These are phyloP conservation scores for Saguinus imperator DNA, from an alignment of 2,113 vertebrate species.

Conservation along the genomic window DNA sequence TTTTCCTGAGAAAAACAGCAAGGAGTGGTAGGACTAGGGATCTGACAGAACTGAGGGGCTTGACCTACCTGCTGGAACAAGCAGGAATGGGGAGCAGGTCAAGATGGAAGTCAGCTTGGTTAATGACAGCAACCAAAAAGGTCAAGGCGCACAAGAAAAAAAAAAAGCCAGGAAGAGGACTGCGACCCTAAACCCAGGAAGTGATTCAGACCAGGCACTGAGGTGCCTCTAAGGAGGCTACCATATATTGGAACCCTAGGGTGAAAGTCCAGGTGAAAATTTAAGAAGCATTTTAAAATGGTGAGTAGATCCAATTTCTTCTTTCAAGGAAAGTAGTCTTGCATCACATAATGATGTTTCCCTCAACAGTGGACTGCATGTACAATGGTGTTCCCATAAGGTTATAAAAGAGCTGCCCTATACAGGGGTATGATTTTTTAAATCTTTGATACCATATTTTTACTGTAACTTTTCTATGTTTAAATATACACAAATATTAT, in stretches of 20 bases:
- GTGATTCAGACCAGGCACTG: neutral
- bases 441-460: neutral
- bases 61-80: neutral
- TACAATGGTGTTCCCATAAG: neutral
- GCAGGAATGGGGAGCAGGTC: accelerated
- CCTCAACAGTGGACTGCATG: neutral
- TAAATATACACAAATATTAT: neutral
- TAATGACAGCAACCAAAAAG: neutral
- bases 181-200: neutral
- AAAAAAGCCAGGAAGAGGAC: neutral
- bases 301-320: neutral
- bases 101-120: neutral
- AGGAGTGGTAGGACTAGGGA: neutral
- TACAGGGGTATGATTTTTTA: neutral
- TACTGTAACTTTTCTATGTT: neutral
- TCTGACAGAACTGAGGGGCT: neutral
- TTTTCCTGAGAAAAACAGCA: neutral
- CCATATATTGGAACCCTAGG: neutral
- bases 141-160: neutral
- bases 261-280: neutral
- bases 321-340: neutral
- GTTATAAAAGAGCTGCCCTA: neutral
- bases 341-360: neutral
- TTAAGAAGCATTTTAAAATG: neutral
- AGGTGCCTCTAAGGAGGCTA: neutral